Evolutionary conservation across 64 coral and sea anemone genomes (phyloP).

Genomic region (Actinia equina): DNA sequence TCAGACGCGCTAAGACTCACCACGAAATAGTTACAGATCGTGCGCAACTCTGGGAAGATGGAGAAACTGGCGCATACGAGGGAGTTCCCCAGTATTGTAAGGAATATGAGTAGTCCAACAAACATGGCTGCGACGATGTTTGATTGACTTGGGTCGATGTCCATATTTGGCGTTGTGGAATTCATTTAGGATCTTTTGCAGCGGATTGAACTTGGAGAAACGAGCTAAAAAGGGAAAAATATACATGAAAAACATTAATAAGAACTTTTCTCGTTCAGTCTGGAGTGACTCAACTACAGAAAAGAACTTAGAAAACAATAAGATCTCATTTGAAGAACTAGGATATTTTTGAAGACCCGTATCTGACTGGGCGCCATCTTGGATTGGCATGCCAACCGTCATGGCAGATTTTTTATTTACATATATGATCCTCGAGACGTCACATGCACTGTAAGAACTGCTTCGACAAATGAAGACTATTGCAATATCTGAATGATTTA

Average conservation of each 20-base stretch:
- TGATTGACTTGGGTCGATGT: not conserved
- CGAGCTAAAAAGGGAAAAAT: not conserved
- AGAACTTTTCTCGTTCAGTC: not conserved
- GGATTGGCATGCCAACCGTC: no score
- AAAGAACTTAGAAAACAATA: no score
- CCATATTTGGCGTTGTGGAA: not conserved
- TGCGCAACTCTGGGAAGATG: slow-evolving; percentile 79
- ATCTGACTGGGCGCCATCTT: not conserved
- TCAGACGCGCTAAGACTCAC: slow-evolving; percentile 89
- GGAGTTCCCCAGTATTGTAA: slow-evolving; percentile 73
- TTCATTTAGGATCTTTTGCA: not conserved
- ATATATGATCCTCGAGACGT: no score
- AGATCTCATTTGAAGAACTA: no score
- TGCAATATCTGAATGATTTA: no score
- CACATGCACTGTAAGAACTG: no score
- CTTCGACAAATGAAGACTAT: no score
- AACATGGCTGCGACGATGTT: slow-evolving; percentile 63
- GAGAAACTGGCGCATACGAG: slow-evolving; percentile 81
- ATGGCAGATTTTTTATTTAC: no score
- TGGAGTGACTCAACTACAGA: no score
- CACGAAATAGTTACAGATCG: slow-evolving; percentile 91
- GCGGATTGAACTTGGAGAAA: not conserved
- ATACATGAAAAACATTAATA: not conserved
- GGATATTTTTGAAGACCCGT: not conserved
- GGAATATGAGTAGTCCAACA: slow-evolving; percentile 67